Evolutionary conservation across 2,888 invertebrate species (phyloP).

Genomic region (Bellardia bayeri): DNA sequence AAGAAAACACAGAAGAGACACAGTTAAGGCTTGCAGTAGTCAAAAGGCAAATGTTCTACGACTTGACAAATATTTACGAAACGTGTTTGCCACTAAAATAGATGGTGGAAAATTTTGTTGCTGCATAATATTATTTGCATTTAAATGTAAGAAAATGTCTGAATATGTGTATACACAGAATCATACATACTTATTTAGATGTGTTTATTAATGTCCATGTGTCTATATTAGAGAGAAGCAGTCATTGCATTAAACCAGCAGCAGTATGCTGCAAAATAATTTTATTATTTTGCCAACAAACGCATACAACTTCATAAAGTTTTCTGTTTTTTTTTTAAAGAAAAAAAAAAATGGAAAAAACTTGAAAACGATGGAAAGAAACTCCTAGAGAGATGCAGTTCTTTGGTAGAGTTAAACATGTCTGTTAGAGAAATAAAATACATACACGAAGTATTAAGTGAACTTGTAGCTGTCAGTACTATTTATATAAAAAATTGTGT

Average conservation of each 20-base stretch:
- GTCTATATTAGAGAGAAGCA: conserved; percentile 1
- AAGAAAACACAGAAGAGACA: conserved; percentile 17
- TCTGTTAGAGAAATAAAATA: not conserved
- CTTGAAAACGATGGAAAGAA: not conserved
- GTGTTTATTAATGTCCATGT: conserved; percentile 19
- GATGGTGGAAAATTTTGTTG: conserved; percentile 63
- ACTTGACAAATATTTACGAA: conserved; percentile 79
- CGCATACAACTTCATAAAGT: conserved; percentile 64
- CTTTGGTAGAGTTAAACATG: not conserved
- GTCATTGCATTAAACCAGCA: conserved; percentile 5
- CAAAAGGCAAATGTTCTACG: conserved; percentile 75
- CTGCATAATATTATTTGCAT: conserved; percentile 66
- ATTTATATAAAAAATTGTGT: not conserved
- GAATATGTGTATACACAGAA: not conserved
- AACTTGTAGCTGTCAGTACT: not conserved
- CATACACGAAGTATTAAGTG: not conserved
- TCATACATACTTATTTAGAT: conserved; percentile 7
- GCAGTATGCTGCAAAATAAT: conserved; percentile 54
- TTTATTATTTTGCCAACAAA: conserved; percentile 53
- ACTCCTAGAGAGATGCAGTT: not conserved
- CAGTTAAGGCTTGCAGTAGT: conserved; percentile 49
- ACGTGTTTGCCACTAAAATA: conserved; percentile 77
- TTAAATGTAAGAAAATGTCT: conserved; percentile 22
- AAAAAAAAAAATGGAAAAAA: not conserved
- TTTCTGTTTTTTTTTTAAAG: conserved; percentile 11